Evolutionary conservation across 1,140 invertebrate species (phyloP).

Genomic region (Drosophila neocordata): DNA sequence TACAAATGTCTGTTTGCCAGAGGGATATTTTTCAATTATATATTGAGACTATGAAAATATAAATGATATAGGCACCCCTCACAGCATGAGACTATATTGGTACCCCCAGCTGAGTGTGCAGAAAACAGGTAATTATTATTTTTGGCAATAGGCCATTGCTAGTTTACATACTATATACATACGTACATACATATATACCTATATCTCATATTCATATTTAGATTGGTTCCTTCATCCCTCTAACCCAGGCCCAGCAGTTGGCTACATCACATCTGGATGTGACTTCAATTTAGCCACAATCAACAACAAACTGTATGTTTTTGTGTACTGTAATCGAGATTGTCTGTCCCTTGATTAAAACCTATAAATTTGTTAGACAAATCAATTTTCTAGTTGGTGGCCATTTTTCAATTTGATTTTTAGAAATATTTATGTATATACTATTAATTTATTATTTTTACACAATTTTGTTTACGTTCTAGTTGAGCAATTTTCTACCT

Average conservation of each 20-base stretch:
- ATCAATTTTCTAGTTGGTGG: too few species aligned
- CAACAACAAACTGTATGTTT: too few species aligned
- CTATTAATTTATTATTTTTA: not conserved
- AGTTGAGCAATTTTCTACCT: not conserved
- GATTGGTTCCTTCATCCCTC: too few species aligned
- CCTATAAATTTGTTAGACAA: not conserved
- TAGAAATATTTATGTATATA: too few species aligned
- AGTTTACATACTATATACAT: not conserved
- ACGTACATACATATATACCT: not conserved
- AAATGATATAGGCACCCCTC: not conserved
- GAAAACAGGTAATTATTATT: conserved; percentile 11
- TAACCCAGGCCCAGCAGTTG: not conserved
- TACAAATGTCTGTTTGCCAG: too few species aligned
- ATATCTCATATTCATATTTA: not conserved
- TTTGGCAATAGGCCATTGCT: conserved; percentile 1
- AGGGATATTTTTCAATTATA: conserved; percentile 4
- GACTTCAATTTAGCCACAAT: conserved; percentile 2
- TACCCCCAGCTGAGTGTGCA: conserved; percentile 3
- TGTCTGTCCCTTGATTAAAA: too few species aligned
- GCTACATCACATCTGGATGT: not conserved
- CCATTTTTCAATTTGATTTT: too few species aligned
- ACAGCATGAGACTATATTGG: not conserved
- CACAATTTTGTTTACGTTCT: conserved; percentile 2
- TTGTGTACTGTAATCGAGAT: too few species aligned
- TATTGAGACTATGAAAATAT: not conserved